phyloP scores from a whole-genome alignment of 2,797 vertebrate genomes.

The Tamandua tetradactyla region DNA sequence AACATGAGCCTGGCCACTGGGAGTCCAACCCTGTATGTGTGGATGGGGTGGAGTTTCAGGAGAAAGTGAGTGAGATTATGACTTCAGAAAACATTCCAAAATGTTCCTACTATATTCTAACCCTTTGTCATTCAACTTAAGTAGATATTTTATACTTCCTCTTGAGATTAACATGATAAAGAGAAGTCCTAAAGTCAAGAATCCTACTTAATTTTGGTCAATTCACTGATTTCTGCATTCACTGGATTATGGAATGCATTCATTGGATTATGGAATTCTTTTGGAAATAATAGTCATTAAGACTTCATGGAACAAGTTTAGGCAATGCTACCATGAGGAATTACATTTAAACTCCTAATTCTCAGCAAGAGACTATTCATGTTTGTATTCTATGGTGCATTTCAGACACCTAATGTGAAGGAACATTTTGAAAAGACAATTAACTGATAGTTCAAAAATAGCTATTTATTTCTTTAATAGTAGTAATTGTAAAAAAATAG shows the following conservation, averaged over 20 bases:
- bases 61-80: background rate
- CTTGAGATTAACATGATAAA: background rate
- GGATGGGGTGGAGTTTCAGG: background rate
- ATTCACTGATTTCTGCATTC: constrained; percentile 6
- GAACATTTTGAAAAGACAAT: constrained; percentile 11
- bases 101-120: background rate
- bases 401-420: constrained; percentile 29
- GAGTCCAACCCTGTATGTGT: background rate
- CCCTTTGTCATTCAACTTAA: background rate
- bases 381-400: constrained; percentile 44
- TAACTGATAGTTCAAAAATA: background rate
- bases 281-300: constrained; percentile 20
- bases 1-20: background rate
- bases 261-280: background rate
- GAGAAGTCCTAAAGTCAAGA: background rate
- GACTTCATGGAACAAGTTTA: constrained; percentile 2
- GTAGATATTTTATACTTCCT: background rate
- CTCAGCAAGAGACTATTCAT: constrained; percentile 9
- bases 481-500: background rate
- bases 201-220: constrained; percentile 15
- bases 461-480: background rate
- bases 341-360: constrained; percentile 31
- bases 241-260: background rate
- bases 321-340: constrained; percentile 18
- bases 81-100: background rate